phyloP scores from a whole-genome alignment of 2,113 vertebrate species.

The Origma solitaria region DNA sequence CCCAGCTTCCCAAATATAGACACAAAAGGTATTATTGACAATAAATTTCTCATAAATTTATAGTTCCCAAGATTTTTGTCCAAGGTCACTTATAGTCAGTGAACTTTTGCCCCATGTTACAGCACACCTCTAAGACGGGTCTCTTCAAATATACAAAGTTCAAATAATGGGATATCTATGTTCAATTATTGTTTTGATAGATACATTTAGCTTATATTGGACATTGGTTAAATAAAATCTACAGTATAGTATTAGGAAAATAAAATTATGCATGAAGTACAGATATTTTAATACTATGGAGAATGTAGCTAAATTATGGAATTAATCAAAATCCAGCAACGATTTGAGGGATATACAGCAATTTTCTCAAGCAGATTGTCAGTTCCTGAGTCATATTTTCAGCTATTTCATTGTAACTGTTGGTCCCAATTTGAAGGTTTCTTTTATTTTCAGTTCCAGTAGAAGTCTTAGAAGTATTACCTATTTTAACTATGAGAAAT shows the following conservation, averaged over 20 bases:
- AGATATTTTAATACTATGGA: background rate
- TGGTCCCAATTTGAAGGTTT: background rate
- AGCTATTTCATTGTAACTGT: background rate
- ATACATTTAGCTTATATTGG: background rate
- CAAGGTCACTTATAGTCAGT: background rate
- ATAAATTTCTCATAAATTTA: background rate
- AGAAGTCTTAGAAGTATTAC: background rate
- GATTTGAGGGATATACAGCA: background rate
- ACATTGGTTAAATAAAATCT: slow-evolving; percentile 6
- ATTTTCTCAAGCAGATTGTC: background rate
- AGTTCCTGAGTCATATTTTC: background rate
- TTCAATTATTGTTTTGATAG: background rate
- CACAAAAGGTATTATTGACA: fast-evolving
- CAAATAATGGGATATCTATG: background rate
- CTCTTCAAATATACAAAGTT: background rate
- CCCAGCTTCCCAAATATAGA: background rate
- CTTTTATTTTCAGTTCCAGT: background rate
- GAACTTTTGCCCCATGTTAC: background rate
- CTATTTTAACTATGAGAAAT: background rate
- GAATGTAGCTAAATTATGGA: background rate
- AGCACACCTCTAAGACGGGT: background rate
- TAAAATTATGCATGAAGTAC: background rate
- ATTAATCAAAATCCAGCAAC: background rate
- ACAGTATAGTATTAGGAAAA: background rate
- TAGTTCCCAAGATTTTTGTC: background rate